phyloP scores from a whole-genome alignment of 2,888 invertebrate species.

The Agonopterix subpropinquella region DNA sequence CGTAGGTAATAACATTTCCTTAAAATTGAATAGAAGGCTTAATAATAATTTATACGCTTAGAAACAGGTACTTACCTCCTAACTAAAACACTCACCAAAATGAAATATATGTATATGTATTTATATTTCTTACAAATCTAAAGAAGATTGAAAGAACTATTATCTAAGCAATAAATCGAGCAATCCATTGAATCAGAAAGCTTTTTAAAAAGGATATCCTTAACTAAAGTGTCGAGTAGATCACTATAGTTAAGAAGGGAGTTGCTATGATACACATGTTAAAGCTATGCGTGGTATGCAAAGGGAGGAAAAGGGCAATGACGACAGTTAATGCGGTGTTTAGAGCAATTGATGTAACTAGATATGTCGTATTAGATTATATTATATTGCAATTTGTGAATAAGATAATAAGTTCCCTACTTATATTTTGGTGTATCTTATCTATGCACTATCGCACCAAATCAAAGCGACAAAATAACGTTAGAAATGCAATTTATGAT shows the following conservation, averaged over 20 bases:
- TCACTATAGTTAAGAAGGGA: conserved; percentile 27
- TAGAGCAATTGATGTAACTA: not conserved
- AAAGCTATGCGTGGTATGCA: not conserved
- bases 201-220: conserved; percentile 56
- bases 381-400: too few species aligned
- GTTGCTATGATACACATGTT: conserved; percentile 32
- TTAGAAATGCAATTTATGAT: too few species aligned
- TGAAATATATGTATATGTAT: too few species aligned
- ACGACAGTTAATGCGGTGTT: not conserved
- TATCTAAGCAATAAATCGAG: conserved; percentile 35
- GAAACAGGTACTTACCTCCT: too few species aligned
- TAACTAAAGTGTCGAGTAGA: conserved; percentile 14
- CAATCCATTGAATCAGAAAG: conserved; percentile 42
- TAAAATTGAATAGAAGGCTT: too few species aligned
- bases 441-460: too few species aligned
- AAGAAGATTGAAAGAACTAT: conserved; percentile 13
- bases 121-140: not conserved
- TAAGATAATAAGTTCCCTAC: too few species aligned
- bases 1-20: not conserved
- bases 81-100: too few species aligned
- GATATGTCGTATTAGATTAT: not conserved
- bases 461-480: too few species aligned
- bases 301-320: conserved; percentile 7
- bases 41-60: too few species aligned
- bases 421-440: too few species aligned